These are phyloP conservation scores for Fragum sueziense DNA, from an alignment of 2,888 invertebrate species.

Conservation along the genomic window DNA sequence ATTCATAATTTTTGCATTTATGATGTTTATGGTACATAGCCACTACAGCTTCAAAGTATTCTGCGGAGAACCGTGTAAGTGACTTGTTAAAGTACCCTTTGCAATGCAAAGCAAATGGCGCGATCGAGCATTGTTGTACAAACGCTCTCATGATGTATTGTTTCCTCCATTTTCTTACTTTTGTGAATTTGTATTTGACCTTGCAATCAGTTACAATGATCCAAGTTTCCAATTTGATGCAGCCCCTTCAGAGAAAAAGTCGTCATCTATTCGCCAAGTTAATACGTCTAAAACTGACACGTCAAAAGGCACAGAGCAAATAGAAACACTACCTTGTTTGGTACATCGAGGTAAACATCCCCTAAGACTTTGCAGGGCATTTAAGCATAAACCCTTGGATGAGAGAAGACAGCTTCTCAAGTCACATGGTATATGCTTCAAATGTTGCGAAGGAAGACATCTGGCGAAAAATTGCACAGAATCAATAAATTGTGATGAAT, in stretches of 20 bases:
- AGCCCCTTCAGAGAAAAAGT: not conserved
- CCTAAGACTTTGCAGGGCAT: not conserved
- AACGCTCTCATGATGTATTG: constrained; percentile 1
- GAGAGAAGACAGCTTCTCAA: constrained; percentile 1
- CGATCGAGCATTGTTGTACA: constrained; percentile 8
- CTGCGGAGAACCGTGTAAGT: no score
- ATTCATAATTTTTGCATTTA: no score
- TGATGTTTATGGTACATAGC: no score
- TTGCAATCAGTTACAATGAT: constrained; percentile 20
- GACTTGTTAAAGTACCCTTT: no score
- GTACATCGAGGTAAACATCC: not conserved
- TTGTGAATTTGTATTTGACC: constrained; percentile 19
- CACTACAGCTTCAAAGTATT: no score
- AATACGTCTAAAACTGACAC: no score
- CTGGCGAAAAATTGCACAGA: constrained; percentile 84
- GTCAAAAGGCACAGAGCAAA: no score
- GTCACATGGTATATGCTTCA: not conserved
- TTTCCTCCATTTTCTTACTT: constrained; percentile 31
- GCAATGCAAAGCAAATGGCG: constrained; percentile 11
- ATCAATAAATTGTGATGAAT: not conserved
- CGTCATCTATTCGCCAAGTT: no score
- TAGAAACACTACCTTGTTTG: not conserved
- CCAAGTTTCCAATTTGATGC: not conserved
- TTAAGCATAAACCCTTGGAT: not conserved
- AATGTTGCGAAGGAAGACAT: constrained; percentile 85